phyloP scores from a whole-genome alignment of 2,797 vertebrate species.

The Diceros bicornis region DNA sequence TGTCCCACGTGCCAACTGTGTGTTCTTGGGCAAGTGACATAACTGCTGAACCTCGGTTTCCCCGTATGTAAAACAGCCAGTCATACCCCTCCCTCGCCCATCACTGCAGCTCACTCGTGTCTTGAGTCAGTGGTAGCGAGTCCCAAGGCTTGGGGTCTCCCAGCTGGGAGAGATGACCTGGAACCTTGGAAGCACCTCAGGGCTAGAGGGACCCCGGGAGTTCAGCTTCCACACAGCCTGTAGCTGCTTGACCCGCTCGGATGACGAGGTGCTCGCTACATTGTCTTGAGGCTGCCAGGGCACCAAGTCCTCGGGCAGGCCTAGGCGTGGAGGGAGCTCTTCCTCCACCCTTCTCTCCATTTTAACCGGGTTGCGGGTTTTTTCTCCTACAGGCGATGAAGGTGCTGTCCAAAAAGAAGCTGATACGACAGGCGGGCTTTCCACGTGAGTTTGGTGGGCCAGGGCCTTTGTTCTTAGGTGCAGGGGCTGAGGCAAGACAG shows the following conservation, averaged over 20 bases:
- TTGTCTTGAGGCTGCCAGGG: not conserved
- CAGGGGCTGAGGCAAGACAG: not conserved
- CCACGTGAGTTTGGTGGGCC: constrained; percentile 93
- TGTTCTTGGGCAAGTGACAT: not conserved
- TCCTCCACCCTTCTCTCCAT: accelerated
- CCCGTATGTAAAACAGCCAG: not conserved
- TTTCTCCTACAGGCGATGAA: constrained; percentile 96
- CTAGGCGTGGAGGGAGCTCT: not conserved
- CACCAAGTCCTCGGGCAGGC: not conserved
- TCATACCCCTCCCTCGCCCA: not conserved
- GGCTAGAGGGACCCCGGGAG: not conserved
- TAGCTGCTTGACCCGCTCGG: not conserved
- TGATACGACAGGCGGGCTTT: constrained; percentile 99
- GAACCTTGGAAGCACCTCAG: not conserved
- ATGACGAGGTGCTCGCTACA: accelerated
- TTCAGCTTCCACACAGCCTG: not conserved
- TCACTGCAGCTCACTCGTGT: not conserved
- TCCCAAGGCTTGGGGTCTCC: not conserved
- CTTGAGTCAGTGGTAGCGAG: not conserved
- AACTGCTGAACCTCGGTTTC: not conserved
- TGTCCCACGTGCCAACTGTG: not conserved
- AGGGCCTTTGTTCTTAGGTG: not conserved
- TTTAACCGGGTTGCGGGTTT: not conserved
- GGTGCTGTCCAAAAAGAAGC: constrained; percentile 98
- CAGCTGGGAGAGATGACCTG: not conserved